These are phyloP conservation scores for Cordylochernes scorpioides DNA, from an alignment of 2,888 invertebrate genomes.

Conservation along the genomic window DNA sequence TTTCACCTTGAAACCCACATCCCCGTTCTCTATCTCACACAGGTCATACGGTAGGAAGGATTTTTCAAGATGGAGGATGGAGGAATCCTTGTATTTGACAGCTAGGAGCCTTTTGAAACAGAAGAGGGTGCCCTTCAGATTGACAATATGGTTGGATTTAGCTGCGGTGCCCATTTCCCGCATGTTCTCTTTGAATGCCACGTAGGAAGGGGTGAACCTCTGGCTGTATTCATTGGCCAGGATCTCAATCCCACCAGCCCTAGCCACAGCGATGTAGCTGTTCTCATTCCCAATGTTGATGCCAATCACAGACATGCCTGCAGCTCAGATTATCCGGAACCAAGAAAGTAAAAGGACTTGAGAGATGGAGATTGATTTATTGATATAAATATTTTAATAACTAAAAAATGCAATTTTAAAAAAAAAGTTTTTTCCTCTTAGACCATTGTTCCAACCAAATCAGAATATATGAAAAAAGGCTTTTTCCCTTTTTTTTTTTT, in stretches of 20 bases:
- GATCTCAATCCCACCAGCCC: slow-evolving; percentile 96
- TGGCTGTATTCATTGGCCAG: slow-evolving; percentile 98
- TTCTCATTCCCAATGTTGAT: slow-evolving; percentile 95
- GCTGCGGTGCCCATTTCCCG: slow-evolving; percentile 85
- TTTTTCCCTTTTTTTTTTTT: too few species aligned
- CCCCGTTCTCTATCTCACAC: slow-evolving; percentile 44
- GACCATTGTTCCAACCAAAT: too few species aligned
- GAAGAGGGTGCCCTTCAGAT: slow-evolving; percentile 84
- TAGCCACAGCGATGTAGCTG: slow-evolving; percentile 89
- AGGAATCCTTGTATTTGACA: slow-evolving; percentile 37
- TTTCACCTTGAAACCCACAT: slow-evolving; percentile 34
- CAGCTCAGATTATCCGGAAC: too few species aligned
- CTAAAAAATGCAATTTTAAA: too few species aligned
- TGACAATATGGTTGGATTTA: slow-evolving; percentile 83
- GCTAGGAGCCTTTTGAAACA: slow-evolving; percentile 80
- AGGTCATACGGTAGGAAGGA: slow-evolving; percentile 49
- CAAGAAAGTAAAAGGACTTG: too few species aligned
- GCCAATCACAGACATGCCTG: slow-evolving; percentile 30
- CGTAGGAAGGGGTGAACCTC: slow-evolving; percentile 89
- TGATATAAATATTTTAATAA: too few species aligned
- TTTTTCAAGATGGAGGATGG: slow-evolving; percentile 48
- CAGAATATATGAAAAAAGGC: too few species aligned
- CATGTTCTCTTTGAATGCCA: slow-evolving; percentile 75
- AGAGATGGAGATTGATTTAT: too few species aligned
- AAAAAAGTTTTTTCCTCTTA: too few species aligned